Evolutionary conservation across 2,797 vertebrate species (phyloP).

Genomic region (Chrysocyon brachyurus): DNA sequence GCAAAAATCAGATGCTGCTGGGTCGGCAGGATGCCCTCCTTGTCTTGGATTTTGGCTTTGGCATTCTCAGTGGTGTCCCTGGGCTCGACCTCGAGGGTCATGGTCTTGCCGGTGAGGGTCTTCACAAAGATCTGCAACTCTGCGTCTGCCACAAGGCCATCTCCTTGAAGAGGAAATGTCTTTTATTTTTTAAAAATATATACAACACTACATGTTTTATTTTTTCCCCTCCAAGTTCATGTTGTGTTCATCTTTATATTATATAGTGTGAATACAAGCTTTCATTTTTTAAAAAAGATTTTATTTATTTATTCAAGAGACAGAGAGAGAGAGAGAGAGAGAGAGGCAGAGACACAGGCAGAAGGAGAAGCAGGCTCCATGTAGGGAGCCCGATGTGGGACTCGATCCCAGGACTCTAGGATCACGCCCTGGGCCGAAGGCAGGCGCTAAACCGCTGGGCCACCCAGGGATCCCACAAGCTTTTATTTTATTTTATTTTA

Average conservation of each 20-base stretch:
- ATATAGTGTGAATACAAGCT: background rate
- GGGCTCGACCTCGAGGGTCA: background rate
- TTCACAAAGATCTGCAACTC: background rate
- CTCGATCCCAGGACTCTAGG: too few relatives aligned
- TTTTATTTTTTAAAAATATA: background rate
- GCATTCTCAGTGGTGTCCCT: background rate
- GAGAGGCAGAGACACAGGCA: too few relatives aligned
- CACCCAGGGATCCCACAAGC: too few relatives aligned
- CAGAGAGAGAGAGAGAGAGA: too few relatives aligned
- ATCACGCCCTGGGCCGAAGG: too few relatives aligned
- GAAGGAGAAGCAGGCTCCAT: too few relatives aligned
- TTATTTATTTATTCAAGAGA: too few relatives aligned
- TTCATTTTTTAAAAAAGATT: too few relatives aligned
- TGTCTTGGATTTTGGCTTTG: background rate
- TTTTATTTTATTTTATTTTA: too few relatives aligned
- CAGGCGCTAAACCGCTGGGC: too few relatives aligned
- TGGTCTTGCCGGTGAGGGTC: background rate
- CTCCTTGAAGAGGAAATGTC: background rate
- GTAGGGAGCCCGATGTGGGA: too few relatives aligned
- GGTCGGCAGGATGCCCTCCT: background rate
- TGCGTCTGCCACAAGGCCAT: background rate
- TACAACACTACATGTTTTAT: conserved; percentile 15
- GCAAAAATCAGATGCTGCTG: background rate
- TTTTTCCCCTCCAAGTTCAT: background rate
- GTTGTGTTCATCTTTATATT: conserved; percentile 60